These are phyloP conservation scores for Cydia strobilella DNA, from an alignment of 1,140 invertebrate species.

Conservation along the genomic window DNA sequence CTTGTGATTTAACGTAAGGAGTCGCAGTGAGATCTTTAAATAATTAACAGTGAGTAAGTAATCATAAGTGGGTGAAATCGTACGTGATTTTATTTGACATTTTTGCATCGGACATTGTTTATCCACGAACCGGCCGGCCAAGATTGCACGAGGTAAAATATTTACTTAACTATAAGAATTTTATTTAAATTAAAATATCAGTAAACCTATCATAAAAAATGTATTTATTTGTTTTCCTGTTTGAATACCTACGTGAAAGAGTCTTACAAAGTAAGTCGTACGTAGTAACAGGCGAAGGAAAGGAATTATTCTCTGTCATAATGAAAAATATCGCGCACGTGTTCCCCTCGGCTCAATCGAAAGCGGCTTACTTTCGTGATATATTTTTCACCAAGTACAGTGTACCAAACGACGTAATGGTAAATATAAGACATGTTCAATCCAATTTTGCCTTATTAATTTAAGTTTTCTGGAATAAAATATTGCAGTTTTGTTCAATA, in stretches of 20 bases:
- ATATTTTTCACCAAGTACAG: background rate
- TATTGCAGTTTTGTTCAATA: no score
- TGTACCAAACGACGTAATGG: background rate
- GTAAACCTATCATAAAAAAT: background rate
- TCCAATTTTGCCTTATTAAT: no score
- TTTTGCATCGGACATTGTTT: constrained; percentile 44
- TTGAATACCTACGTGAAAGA: background rate
- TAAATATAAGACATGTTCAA: no score
- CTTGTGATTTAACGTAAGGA: constrained; percentile 3
- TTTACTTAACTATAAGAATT: background rate
- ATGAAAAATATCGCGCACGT: background rate
- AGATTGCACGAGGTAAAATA: constrained; percentile 2
- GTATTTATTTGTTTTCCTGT: background rate
- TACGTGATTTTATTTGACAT: constrained; percentile 39
- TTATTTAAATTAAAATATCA: background rate
- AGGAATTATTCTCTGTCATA: background rate
- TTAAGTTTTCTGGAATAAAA: no score
- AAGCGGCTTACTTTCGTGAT: background rate
- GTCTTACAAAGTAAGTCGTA: background rate
- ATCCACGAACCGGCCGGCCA: background rate
- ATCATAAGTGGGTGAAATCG: constrained; percentile 48
- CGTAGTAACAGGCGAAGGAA: background rate
- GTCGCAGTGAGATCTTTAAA: background rate
- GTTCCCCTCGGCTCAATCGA: background rate
- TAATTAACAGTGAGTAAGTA: constrained; percentile 37